A percentile compares a stretch with the other conserved stretches of the same genome.
Conservation (phyloP, 2,113 vertebrate genomes). For the Sinosuthora webbiana region DNA sequence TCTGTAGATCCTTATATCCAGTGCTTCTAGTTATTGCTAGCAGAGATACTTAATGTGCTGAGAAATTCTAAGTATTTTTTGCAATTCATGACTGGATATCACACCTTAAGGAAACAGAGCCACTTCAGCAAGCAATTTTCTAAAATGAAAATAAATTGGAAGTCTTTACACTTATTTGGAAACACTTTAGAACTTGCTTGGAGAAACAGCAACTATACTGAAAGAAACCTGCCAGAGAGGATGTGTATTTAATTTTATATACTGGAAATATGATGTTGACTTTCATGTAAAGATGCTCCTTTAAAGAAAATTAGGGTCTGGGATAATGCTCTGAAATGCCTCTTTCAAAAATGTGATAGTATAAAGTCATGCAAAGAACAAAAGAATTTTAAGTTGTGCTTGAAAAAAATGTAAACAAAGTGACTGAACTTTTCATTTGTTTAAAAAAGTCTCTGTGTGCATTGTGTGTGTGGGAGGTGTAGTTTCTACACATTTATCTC, state of each 20-base stretch:
- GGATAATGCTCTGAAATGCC: not conserved
- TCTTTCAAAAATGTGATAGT: not conserved
- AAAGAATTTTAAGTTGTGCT: not conserved
- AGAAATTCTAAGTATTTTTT: not conserved
- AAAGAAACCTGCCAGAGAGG: not conserved
- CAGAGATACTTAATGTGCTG: not conserved
- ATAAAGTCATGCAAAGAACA: not conserved
- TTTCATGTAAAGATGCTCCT: not conserved
- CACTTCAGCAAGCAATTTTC: not conserved
- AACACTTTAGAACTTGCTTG: not conserved
- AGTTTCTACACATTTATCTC: not conserved
- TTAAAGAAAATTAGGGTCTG: not conserved
- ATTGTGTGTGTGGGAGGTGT: fast-evolving
- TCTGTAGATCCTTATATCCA: not conserved
- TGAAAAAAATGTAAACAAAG: not conserved
- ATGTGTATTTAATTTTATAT: not conserved
- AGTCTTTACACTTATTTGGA: not conserved
- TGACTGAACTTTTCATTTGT: not conserved
- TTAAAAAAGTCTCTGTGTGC: not conserved
- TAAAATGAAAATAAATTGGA: not conserved
- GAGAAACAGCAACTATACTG: not conserved
- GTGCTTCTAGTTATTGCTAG: not conserved
- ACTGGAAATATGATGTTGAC: not conserved
- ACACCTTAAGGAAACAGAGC: not conserved
- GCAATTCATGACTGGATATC: not conserved